Conservation (phyloP, 2,113 vertebrate species). For the Hemichromis elongatus region DNA sequence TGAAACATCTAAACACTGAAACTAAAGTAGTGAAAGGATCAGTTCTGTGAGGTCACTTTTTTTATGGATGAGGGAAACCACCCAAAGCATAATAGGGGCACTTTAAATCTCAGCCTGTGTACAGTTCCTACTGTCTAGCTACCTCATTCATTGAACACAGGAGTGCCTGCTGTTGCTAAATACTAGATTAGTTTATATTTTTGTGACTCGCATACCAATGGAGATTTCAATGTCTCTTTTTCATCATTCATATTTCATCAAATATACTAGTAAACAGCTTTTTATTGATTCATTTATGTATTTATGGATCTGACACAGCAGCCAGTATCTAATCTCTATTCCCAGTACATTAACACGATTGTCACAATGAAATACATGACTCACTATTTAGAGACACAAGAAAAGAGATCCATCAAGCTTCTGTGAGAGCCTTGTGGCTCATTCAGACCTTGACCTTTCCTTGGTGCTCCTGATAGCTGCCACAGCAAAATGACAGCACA, state of each 20-base stretch:
- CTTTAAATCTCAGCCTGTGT: slow-evolving; percentile 77
- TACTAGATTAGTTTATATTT: slow-evolving; percentile 63
- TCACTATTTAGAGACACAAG: neutral
- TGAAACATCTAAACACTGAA: neutral
- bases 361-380: neutral
- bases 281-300: neutral
- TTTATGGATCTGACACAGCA: neutral
- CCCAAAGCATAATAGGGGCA: neutral
- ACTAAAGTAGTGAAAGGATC: neutral
- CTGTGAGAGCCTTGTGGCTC: neutral
- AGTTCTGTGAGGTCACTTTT: neutral
- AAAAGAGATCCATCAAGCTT: neutral
- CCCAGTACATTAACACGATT: neutral
- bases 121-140: slow-evolving; percentile 85
- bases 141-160: slow-evolving; percentile 77
- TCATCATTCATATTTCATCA: too few relatives aligned
- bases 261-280: neutral
- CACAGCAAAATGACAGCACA: neutral
- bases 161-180: slow-evolving; percentile 73
- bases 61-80: neutral
- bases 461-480: neutral
- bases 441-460: slow-evolving; percentile 3
- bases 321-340: neutral
- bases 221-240: slow-evolving; percentile 48
- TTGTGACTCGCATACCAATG: slow-evolving; percentile 39